Percentiles rank a stretch among this genome's conserved stretches.
phyloP scores from a whole-genome alignment of 2,113 vertebrate genomes.

The Boulengeromyrus knoepffleri region DNA sequence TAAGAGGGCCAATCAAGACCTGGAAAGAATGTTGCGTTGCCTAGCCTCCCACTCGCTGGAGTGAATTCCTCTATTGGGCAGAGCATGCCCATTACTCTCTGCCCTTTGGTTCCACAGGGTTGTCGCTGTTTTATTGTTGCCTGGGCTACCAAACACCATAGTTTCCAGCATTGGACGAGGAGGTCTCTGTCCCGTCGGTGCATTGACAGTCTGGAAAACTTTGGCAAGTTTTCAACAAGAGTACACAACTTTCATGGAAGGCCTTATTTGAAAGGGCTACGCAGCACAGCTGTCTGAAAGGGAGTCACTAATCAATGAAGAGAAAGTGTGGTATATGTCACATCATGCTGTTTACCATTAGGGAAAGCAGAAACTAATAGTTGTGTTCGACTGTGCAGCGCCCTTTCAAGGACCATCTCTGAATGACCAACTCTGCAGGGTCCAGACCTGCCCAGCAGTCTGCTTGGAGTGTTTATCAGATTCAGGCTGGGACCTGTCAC shows the following conservation, averaged over 20 bases:
- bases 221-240: not conserved
- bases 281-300: not conserved
- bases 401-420: not conserved
- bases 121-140: too few species aligned
- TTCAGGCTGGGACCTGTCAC: slow-evolving; percentile 21
- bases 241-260: not conserved
- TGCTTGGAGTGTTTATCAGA: slow-evolving; percentile 7
- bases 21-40: too few species aligned
- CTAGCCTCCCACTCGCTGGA: too few species aligned
- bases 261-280: not conserved
- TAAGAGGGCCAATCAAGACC: too few species aligned
- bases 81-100: too few species aligned
- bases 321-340: slow-evolving; percentile 10
- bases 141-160: too few species aligned
- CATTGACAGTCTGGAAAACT: too few species aligned
- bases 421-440: slow-evolving; percentile 7
- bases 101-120: too few species aligned
- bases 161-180: too few species aligned
- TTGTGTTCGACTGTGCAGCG: slow-evolving; percentile 16
- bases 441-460: not conserved
- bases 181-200: too few species aligned
- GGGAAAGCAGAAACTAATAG: not conserved
- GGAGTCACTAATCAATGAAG: not conserved
- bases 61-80: too few species aligned
- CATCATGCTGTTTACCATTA: slow-evolving; percentile 24